Evolutionary conservation across 2,888 invertebrate genomes (phyloP).

Genomic region (Andrena chrysosceles): DNA sequence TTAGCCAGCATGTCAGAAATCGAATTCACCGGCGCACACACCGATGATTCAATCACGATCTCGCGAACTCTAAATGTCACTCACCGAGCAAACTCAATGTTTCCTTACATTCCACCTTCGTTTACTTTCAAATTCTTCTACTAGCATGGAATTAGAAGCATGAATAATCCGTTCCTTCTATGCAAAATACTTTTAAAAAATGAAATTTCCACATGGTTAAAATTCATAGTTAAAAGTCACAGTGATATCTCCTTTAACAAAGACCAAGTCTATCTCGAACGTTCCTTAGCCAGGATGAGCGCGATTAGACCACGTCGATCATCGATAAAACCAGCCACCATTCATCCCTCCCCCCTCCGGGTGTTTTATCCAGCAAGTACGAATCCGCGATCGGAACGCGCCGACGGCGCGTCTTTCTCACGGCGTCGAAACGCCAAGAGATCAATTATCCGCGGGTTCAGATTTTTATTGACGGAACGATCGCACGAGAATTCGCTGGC

Average conservation of each 20-base stretch:
- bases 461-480: slow-evolving; percentile 59
- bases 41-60: slow-evolving; percentile 22
- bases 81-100: background rate
- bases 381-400: slow-evolving; percentile 13
- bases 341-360: slow-evolving; percentile 7
- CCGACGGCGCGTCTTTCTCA: slow-evolving; percentile 53
- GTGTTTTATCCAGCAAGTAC: slow-evolving; percentile 34
- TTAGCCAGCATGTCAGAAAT: slow-evolving; percentile 33
- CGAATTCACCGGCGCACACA: slow-evolving; percentile 24
- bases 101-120: slow-evolving; percentile 3
- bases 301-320: background rate
- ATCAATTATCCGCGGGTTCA: slow-evolving; percentile 61
- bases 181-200: background rate
- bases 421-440: slow-evolving; percentile 55
- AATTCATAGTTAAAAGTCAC: too few relatives aligned
- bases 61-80: slow-evolving; percentile 31
- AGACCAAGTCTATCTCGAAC: background rate
- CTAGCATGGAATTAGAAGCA: background rate
- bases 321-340: slow-evolving; percentile 11
- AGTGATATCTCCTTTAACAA: background rate
- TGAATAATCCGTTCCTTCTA: background rate
- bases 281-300: background rate
- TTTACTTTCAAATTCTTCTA: background rate
- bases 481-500: slow-evolving; percentile 60
- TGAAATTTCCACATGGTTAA: too few relatives aligned